phyloP scores from a whole-genome alignment of 1,140 invertebrate species.

The Penaeus japonicus region DNA sequence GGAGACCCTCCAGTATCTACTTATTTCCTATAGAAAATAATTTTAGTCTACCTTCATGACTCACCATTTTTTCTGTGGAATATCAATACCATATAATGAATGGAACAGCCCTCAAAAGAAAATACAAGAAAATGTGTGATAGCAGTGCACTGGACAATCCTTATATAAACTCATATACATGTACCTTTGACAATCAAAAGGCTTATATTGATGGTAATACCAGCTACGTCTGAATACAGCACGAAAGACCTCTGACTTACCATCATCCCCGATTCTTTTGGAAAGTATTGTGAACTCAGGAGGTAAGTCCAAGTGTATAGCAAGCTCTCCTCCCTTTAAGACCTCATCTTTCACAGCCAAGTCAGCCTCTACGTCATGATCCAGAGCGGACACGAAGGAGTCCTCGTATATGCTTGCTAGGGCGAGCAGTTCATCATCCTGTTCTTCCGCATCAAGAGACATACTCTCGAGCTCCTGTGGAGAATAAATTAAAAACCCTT shows the following conservation, averaged over 20 bases:
- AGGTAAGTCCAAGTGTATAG: constrained; percentile 27
- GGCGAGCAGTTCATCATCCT: constrained; percentile 45
- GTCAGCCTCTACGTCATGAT: not conserved
- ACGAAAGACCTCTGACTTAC: not conserved
- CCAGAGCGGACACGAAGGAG: constrained; percentile 10
- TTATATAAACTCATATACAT: no score
- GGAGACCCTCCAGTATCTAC: no score
- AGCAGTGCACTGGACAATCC: no score
- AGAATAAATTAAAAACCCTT: no score
- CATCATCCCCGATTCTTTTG: constrained; percentile 11
- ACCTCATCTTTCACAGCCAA: not conserved
- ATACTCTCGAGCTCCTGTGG: not conserved
- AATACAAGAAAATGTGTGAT: no score
- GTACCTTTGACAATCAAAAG: no score
- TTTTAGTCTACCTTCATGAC: no score
- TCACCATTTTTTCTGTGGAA: no score
- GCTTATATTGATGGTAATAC: not conserved
- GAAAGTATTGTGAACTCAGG: constrained; percentile 13
- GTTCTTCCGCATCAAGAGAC: constrained; percentile 44
- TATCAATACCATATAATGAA: no score
- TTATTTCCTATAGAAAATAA: no score
- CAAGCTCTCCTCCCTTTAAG: constrained; percentile 27
- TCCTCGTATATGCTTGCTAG: constrained; percentile 44
- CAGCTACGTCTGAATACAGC: not conserved
- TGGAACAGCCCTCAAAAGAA: no score